These are phyloP conservation scores for Macrophya annulata DNA, from an alignment of 2,888 invertebrate genomes.

Conservation along the genomic window DNA sequence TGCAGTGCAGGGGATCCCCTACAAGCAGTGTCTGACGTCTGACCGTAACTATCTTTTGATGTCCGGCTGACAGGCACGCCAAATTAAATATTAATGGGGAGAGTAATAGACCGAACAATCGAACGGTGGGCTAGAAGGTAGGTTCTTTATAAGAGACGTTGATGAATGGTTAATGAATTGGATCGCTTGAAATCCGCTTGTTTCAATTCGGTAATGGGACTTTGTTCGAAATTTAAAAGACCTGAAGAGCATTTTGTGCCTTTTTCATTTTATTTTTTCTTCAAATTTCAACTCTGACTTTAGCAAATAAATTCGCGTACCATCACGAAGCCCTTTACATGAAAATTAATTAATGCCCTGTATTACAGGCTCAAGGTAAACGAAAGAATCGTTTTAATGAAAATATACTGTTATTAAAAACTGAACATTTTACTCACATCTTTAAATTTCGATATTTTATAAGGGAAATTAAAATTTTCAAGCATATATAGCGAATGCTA, in stretches of 20 bases:
- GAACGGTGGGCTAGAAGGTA: slow-evolving; percentile 15
- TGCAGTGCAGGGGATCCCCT: slow-evolving; percentile 12
- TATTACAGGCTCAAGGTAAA: not conserved
- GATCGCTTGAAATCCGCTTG: not conserved
- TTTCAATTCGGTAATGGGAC: not conserved
- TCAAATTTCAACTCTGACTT: not conserved
- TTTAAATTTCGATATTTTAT: not conserved
- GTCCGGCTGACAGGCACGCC: slow-evolving; percentile 62
- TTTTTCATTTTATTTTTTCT: not conserved
- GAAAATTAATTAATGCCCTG: slow-evolving; percentile 1
- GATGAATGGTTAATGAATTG: not conserved
- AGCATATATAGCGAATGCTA: too few species aligned
- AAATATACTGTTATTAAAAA: slow-evolving; percentile 27
- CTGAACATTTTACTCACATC: not conserved
- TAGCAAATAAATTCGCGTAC: not conserved
- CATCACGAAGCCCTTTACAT: not conserved
- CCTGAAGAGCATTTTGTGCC: not conserved
- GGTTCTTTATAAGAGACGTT: slow-evolving; percentile 11
- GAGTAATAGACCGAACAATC: slow-evolving; percentile 57
- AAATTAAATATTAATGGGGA: slow-evolving; percentile 71
- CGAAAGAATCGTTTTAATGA: not conserved
- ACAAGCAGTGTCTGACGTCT: not conserved
- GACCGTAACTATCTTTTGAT: slow-evolving; percentile 55
- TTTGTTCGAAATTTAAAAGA: not conserved
- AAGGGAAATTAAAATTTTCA: too few species aligned